Base-by-base conservation (phyloP, 2,888 invertebrate species). In the Nysson spinosus region DNA sequence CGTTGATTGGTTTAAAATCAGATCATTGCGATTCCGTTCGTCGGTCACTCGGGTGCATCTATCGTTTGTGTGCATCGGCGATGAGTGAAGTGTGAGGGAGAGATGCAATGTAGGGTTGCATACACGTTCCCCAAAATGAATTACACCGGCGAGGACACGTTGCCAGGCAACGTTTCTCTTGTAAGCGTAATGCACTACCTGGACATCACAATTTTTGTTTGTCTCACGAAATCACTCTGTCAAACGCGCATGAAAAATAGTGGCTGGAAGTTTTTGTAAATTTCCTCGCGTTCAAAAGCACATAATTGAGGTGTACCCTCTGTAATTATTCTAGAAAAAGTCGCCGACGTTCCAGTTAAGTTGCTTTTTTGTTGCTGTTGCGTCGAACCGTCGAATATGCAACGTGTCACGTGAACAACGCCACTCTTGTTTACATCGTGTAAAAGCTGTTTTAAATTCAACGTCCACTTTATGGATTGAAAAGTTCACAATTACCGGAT, bases 1-100 rank as follows among this genome's bases (percentile, higher is more conserved):
- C 78, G 81, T 82, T 85, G 85, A 86, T 85, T 85, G 85, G 83
- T 85, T 86, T 84, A 81, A 84, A 85, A 85, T 86, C 84, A 78
- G 85, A 86, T 86, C 85, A 85, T 79, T 72, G 80, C 76, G 67
- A 75, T 62, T 73, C 71, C 61, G 73, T 70, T 57, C 68, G 68
- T 72, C 77, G 74, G 66, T 69, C 74, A 72, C 67, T 69, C 67
- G 63, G 74, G 42, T 78, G 80, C 81, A 78, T 78, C 74, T 62
- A 75, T 72, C 79, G 73, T 69, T 56, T 69, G 72, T 57, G 68
- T 74, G 74, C 75, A 75, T 68, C 54, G 63, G 22, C 40, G 60
- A 65, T 54, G 34, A 69, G 63, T 34, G 62, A 50, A 57, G 57
- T 37, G 56, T 30, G 43, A 55, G 55, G 56, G 50, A 9, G 64